Base-by-base conservation (phyloP, 2,113 vertebrate genomes). In the Sapajus apella region DNA sequence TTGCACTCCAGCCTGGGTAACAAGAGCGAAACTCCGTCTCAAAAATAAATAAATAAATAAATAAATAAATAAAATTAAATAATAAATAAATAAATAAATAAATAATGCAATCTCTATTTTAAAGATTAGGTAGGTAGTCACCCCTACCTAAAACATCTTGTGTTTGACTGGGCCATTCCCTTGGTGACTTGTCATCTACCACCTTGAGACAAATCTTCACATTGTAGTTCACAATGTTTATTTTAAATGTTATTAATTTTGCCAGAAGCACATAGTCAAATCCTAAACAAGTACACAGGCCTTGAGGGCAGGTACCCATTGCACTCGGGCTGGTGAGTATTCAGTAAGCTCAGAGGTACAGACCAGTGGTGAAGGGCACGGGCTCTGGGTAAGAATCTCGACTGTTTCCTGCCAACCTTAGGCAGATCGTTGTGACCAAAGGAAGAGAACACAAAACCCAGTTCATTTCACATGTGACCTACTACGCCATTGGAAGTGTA, bases 381-480 rank as follows among this genome's bases (percentile, higher is more conserved):
- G 91, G 82, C 45, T 68, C 64, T 3, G 3, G 77, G 66, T 43
- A 16, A 45, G 52, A n/a, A n/a, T 32, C 45, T 30, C 0, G 12
- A 61, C 32, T 21, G 43, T 52, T 16, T 35, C 45, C 37, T 66
- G 50, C 40, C 0, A 4, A 40, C 30, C 40, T 7, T 2, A 0
- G 30, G 10, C 32, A 21, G 25, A 30, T 13, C 37, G 35, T 1
- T 14, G 12, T 0, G 58, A 86, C 58, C 18, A 25, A 20, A 23
- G 73, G 37, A 37, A 45, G 23, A 68, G 58, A 76, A 32, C 68
- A 18, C 10, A 30, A 92, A 52, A 20, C 18, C 72, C 58, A 23
- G 6, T 4, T 16, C 8, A 3, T 6, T 20, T 43, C 30, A 13
- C 0, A 3, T 0, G 9, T 27, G n/a, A 79, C 23, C 1, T 8